Base-by-base conservation (phyloP, 2,797 vertebrate genomes). In the Crax fasciolata region DNA sequence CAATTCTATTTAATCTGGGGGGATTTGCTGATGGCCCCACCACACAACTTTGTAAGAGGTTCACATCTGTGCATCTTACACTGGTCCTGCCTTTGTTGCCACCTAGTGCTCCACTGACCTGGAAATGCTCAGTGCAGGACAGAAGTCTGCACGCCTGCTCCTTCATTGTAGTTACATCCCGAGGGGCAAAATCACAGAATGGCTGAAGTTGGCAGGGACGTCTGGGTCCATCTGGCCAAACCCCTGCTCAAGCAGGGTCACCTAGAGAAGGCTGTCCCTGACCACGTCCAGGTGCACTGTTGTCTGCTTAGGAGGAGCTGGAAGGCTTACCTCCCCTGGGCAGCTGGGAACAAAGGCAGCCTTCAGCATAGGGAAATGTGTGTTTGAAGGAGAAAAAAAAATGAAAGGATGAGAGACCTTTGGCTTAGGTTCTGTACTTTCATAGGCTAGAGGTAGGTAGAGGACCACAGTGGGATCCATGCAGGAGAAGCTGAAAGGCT, bases 31-130 rank as follows among this genome's bases (percentile, higher is more conserved):
- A 15, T 86, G 38, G 27, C 13, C 3, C 1, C 15, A 10, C 19
- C 28, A 9, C 20, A 10, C 15, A 74, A 19, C 4, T 90, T 39
- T 0, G 1, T 25, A 32, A 43, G 38, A 11, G 4, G 1, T 23
- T 70, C 5, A 2, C 23, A 25, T 9, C 32, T 0, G 0, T 38
- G 24, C 10, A 9, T 30, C 38, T 66, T 57, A 27, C 5, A 4
- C 18, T 54, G 28, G 23, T 57, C 11, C 27, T 72, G 11, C 18
- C 0, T 0, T n/a, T 77, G 19, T 10, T 90, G 62, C 58, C n/a
- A 18, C 8, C 20, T 8, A 55, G 21, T 44, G 18, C 23, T 78
- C 8, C 13, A 16, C n/a, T 75, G 14, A 12, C 11, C 35, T 74
- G 49, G 49, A 39, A 55, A 51, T 52, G 21, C 14, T 75, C 21